A percentile compares a stretch with the other conserved stretches of the same genome.
These are phyloP conservation scores for Podiceps cristatus DNA, from an alignment of 2,113 vertebrate genomes.

Conservation along the genomic window DNA sequence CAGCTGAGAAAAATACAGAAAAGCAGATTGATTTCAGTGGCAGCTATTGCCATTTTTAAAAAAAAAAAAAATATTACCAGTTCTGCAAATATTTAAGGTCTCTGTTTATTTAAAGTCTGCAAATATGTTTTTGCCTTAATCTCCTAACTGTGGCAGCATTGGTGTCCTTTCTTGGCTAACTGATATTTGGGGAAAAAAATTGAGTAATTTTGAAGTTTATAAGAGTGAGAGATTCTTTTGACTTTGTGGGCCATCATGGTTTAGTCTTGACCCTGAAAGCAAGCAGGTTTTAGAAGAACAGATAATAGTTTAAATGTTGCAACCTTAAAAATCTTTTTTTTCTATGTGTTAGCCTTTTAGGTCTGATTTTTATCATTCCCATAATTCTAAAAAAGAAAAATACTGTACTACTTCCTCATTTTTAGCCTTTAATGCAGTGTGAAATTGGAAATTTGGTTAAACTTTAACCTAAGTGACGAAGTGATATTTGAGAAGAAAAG, in stretches of 20 bases:
- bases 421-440: background rate
- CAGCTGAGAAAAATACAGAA: background rate
- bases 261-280: background rate
- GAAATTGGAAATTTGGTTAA: background rate
- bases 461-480: background rate
- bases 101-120: background rate
- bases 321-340: background rate
- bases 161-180: background rate
- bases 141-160: background rate
- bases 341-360: background rate
- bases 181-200: background rate
- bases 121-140: background rate
- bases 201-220: background rate
- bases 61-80: background rate
- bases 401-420: background rate
- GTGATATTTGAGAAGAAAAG: background rate
- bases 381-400: background rate
- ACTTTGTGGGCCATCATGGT: background rate
- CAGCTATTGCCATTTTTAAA: background rate
- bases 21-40: background rate
- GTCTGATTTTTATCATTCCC: background rate
- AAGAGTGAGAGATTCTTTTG: background rate
- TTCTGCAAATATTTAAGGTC: background rate
- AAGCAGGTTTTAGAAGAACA: background rate
- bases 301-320: background rate